Conservation (phyloP, 2,113 vertebrate species). For the Urocynchramus pylzowi region DNA sequence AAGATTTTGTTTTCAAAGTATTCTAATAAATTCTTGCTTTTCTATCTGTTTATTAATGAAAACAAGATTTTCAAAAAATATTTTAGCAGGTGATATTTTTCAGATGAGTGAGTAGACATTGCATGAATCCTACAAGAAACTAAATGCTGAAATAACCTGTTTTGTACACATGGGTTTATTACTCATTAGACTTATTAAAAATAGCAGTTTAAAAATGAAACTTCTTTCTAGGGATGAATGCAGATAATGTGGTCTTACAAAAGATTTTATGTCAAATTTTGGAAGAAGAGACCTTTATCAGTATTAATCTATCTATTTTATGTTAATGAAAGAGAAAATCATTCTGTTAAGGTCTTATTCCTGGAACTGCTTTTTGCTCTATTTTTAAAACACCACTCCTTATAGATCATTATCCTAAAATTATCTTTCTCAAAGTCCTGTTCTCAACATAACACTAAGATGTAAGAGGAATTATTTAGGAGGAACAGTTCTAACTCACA, state of each 20-base stretch:
- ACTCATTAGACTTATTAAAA: not conserved
- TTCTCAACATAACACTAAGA: not conserved
- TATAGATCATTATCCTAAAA: conserved; percentile 11
- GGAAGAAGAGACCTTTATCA: not conserved
- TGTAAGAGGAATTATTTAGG: not conserved
- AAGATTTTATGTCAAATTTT: not conserved
- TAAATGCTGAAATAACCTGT: not conserved
- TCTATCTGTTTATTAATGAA: not conserved
- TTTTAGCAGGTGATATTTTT: not conserved
- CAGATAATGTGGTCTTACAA: not conserved
- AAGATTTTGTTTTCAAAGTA: not conserved
- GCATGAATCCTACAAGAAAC: not conserved
- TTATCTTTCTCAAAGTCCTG: conserved; percentile 3
- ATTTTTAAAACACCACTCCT: conserved; percentile 2
- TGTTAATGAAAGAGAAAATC: not conserved
- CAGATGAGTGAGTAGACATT: not conserved
- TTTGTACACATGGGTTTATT: not conserved
- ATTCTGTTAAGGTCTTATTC: not conserved
- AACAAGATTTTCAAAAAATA: not conserved
- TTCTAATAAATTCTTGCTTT: not conserved
- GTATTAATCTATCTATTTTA: not conserved
- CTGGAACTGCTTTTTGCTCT: conserved; percentile 10
- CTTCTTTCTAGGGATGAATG: not conserved
- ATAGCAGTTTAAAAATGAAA: not conserved
- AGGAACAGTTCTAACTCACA: not conserved